Base-by-base conservation (phyloP, 2,888 invertebrate genomes). In the Harpalus rubripes region DNA sequence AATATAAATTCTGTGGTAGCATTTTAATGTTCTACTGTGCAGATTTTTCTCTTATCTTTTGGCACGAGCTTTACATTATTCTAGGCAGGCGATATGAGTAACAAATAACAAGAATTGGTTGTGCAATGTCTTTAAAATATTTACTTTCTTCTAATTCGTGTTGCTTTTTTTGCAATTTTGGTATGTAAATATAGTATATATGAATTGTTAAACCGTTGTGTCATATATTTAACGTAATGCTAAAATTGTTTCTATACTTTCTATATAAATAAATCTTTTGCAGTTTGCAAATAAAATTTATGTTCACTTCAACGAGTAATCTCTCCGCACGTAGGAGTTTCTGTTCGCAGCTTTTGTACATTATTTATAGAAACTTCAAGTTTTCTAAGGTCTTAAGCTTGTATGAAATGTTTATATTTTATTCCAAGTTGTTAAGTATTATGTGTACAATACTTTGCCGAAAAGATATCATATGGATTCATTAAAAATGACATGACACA, bases 391-490 rank as follows among this genome's bases (percentile, higher is more conserved):
- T 63, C 39, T 15, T 78, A 78, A 12, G 80, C 61, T 61, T 80
- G 58, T 78, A 80, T 80, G 44, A 80, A 63, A 80, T 80, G 41
- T 80, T 61, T 15, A 80, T 80, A 80, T 80, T 61, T 61, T 80
- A 80, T 61, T 80, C 61, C 59, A 61, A 61, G 80, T 80, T 80
- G 61, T 61, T 22, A n/a, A 52, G 44, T 78, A 61, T 12, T 61
- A 80, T 61, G 80, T 80, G 44, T 80, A 80, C 41, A 78, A 58
- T 78, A 58, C 61, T 80, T 80, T 80, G 39, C 80, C 61, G 80
- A n/a, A 41, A 58, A 61, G 59, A 78, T 59, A 80, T 39, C 79
- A 80, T 59, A 32, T 56, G 59, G 39, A 59, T 61, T 80, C 80
- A 80, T 80, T 59, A 16, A 32, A 80, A 80, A 61, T 61, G 59